Evolutionary conservation across 1,140 invertebrate species (phyloP).

Genomic region (Chionoecetes opilio): DNA sequence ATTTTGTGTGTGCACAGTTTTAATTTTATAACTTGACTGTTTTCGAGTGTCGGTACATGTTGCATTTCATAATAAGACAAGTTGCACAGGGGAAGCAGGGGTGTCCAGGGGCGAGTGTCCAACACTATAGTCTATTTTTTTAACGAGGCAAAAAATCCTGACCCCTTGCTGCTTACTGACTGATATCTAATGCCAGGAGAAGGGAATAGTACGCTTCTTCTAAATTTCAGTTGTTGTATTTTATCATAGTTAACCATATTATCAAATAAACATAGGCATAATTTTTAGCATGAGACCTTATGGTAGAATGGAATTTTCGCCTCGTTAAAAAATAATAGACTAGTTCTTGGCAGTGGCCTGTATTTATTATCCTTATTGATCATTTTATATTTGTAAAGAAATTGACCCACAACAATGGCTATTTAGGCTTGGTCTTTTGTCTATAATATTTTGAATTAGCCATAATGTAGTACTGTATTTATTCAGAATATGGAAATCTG

Average conservation of each 20-base stretch:
- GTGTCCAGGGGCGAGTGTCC: background rate
- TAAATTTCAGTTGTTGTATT: no score
- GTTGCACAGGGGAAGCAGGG: background rate
- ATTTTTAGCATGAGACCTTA: no score
- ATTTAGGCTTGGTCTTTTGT: background rate
- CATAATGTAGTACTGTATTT: background rate
- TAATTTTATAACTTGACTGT: background rate
- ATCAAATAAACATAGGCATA: no score
- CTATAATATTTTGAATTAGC: constrained; percentile 11
- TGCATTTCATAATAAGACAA: background rate
- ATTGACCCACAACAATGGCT: background rate
- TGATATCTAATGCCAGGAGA: no score
- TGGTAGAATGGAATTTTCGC: no score
- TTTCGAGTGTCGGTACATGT: constrained; percentile 6
- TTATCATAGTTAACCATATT: no score
- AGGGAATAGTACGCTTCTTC: no score
- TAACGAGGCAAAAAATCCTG: no score
- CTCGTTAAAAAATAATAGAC: no score
- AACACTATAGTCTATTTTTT: no score
- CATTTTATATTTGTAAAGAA: background rate
- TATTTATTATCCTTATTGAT: background rate
- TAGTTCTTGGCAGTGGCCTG: background rate
- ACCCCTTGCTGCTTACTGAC: no score
- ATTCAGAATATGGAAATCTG: background rate
- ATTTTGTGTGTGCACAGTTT: background rate